Evolutionary conservation across 2,113 vertebrate genomes (phyloP).

Genomic region (Plotosus lineatus): DNA sequence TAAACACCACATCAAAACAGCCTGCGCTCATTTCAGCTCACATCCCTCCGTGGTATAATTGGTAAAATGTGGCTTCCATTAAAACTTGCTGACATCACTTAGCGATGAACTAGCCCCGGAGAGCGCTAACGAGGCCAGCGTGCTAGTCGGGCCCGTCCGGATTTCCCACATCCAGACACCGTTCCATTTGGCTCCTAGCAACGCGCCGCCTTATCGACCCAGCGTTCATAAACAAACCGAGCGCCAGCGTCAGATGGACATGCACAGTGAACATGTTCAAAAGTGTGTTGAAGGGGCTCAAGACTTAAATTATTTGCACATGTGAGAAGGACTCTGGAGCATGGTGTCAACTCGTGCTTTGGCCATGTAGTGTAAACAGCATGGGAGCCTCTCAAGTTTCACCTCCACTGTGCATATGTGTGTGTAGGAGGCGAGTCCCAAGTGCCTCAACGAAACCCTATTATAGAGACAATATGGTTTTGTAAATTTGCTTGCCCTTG

Average conservation of each 20-base stretch:
- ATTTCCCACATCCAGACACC: conserved; percentile 30
- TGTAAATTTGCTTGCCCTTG: conserved; percentile 39
- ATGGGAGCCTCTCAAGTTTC: conserved; percentile 40
- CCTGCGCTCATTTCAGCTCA: conserved; percentile 43
- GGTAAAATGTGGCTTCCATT: conserved; percentile 53
- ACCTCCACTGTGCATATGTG: conserved; percentile 36
- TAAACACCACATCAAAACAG: conserved; percentile 57
- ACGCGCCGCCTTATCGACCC: conserved; percentile 24
- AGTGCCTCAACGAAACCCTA: conserved; percentile 33
- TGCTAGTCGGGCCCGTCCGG: background rate
- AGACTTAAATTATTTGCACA: conserved; percentile 40
- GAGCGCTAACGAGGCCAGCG: conserved; percentile 42
- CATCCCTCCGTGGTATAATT: conserved; percentile 49
- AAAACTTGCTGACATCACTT: conserved; percentile 59
- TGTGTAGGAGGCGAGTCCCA: conserved; percentile 60
- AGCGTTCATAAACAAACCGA: conserved; percentile 5
- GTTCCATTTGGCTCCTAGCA: conserved; percentile 30
- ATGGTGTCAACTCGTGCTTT: conserved; percentile 33
- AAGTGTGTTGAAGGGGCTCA: conserved; percentile 27
- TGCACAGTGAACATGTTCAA: conserved; percentile 35
- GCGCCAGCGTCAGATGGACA: conserved; percentile 36
- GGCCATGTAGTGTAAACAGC: conserved; percentile 42
- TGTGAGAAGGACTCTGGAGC: conserved; percentile 37
- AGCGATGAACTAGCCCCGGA: conserved; percentile 46
- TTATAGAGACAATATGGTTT: conserved; percentile 40